Percentiles rank a stretch among this genome's conserved stretches.
Evolutionary conservation across 2,797 vertebrate species (phyloP).

Genomic region (Falco naumanni): DNA sequence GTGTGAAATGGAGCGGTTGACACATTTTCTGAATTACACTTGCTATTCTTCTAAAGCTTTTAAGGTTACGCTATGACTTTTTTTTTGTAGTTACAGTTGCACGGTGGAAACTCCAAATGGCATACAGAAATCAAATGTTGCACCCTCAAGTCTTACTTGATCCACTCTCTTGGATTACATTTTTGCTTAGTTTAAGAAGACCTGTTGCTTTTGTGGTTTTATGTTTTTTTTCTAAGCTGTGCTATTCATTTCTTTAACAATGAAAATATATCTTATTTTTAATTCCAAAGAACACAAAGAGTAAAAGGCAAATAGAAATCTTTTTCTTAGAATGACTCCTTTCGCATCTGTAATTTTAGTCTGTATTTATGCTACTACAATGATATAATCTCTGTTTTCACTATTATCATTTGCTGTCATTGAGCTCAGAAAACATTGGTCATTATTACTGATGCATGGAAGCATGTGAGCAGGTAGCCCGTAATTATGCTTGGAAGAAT

Average conservation of each 20-base stretch:
- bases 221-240: neutral
- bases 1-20: neutral
- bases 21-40: neutral
- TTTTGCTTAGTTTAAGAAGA: constrained; percentile 17
- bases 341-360: neutral
- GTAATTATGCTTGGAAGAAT: constrained; percentile 22
- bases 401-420: constrained; percentile 7
- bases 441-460: constrained; percentile 36
- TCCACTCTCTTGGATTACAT: neutral
- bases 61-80: neutral
- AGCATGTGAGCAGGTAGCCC: constrained; percentile 6
- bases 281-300: neutral
- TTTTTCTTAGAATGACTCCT: neutral
- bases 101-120: neutral
- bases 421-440: constrained; percentile 29
- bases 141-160: neutral
- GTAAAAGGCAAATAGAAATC: neutral
- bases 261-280: constrained; percentile 22
- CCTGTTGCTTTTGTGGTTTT: constrained; percentile 12
- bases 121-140: neutral
- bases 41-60: neutral
- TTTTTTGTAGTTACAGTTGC: constrained; percentile 3
- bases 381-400: constrained; percentile 2
- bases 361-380: neutral
- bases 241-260: neutral